Conservation (phyloP, 2,113 vertebrate genomes). For the Dicaeum eximium region DNA sequence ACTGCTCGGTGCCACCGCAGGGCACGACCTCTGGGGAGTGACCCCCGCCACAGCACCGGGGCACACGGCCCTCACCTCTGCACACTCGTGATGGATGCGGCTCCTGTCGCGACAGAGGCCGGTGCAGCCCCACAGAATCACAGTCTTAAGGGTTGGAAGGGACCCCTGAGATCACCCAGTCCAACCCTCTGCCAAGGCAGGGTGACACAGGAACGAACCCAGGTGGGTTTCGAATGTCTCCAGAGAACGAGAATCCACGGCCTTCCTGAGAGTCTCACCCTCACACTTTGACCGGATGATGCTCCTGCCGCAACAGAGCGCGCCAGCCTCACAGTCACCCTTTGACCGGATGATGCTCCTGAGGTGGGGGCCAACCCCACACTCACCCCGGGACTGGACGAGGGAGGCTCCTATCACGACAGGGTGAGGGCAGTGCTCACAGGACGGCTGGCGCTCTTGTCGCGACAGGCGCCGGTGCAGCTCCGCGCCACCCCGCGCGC, state of each 20-base stretch:
- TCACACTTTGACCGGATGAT: background rate
- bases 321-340: background rate
- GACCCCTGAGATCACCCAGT: background rate
- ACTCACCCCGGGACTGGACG: background rate
- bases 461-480: background rate
- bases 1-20: background rate
- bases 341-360: background rate
- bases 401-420: background rate
- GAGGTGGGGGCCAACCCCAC: background rate
- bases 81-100: accelerated
- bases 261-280: background rate
- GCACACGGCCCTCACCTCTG: background rate
- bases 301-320: background rate
- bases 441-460: background rate
- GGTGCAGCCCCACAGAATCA: background rate
- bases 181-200: no score
- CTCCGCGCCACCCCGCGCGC: background rate
- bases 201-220: background rate
- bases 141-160: background rate
- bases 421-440: background rate
- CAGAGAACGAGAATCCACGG: background rate
- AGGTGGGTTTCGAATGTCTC: background rate
- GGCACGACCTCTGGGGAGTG: background rate
- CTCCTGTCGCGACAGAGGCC: background rate
- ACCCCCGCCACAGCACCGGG: background rate